Percentiles rank a stretch among this genome's conserved stretches.
These are phyloP conservation scores for Gallinago solitaria DNA, from an alignment of 2,797 vertebrate species.

Conservation along the genomic window DNA sequence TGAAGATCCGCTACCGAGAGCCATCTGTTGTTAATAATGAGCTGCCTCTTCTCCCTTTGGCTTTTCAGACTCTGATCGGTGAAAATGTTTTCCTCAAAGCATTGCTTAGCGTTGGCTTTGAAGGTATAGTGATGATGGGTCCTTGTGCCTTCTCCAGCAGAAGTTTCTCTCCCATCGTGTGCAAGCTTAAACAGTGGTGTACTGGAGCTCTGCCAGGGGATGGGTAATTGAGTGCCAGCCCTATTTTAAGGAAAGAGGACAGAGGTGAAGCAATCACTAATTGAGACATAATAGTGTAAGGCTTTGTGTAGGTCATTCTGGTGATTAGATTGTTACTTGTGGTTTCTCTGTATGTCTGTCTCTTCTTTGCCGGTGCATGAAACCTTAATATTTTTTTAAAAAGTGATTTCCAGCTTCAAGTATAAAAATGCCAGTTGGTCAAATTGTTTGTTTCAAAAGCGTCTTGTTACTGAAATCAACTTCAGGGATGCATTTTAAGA, in stretches of 20 bases:
- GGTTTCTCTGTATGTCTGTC: not conserved
- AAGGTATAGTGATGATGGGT: not conserved
- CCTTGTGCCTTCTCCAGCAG: not conserved
- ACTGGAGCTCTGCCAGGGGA: not conserved
- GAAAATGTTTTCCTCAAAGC: not conserved
- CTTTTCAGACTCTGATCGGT: not conserved
- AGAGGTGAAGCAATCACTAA: not conserved
- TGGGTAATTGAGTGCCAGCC: not conserved
- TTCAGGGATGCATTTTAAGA: not conserved
- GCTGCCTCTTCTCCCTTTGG: not conserved
- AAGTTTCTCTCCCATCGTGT: not conserved
- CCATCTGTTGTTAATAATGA: not conserved
- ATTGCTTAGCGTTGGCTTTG: not conserved
- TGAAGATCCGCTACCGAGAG: not conserved
- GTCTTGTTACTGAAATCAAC: not conserved
- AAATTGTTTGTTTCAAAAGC: conserved; percentile 14
- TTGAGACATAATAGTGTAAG: fast-evolving
- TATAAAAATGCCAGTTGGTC: not conserved
- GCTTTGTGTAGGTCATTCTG: not conserved
- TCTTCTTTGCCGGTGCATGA: not conserved
- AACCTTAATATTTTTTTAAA: not conserved
- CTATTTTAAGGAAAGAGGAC: not conserved
- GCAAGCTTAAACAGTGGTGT: not conserved
- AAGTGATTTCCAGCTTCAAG: not conserved
- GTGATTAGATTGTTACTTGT: not conserved